These are phyloP conservation scores for Poecilia latipinna DNA, from an alignment of 2,113 vertebrate species.

Conservation along the genomic window DNA sequence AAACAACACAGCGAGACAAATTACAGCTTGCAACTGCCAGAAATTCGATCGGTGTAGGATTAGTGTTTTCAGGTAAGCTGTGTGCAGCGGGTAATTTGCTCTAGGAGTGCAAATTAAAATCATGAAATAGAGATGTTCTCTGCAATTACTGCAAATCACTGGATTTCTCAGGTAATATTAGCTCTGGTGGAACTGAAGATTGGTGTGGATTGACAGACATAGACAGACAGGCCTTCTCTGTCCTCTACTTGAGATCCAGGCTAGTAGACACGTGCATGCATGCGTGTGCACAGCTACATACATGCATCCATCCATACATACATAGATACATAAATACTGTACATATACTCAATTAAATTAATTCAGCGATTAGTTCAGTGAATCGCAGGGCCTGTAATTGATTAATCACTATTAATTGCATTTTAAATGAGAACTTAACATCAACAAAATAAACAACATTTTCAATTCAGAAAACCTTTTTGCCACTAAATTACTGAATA, in stretches of 20 bases:
- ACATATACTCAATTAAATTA: too few relatives aligned
- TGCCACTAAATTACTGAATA: too few relatives aligned
- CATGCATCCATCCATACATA: too few relatives aligned
- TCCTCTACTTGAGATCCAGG: not conserved
- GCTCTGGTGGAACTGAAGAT: not conserved
- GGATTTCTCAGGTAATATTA: conserved; percentile 12
- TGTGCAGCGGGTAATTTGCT: conserved; percentile 31
- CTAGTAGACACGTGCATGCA: not conserved
- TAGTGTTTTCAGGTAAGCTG: conserved; percentile 30
- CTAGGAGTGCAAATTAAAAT: conserved; percentile 43
- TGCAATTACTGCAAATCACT: conserved; percentile 39
- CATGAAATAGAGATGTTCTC: conserved; percentile 11
- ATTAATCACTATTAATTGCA: too few relatives aligned
- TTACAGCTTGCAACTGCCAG: conserved; percentile 12
- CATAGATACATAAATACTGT: too few relatives aligned
- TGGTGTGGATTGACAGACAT: not conserved
- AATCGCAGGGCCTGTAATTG: too few relatives aligned
- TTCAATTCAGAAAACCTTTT: too few relatives aligned
- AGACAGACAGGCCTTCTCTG: not conserved
- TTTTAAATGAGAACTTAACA: too few relatives aligned
- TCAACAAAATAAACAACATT: too few relatives aligned
- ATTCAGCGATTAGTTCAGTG: too few relatives aligned
- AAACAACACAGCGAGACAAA: conserved; percentile 19
- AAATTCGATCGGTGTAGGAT: conserved; percentile 32
- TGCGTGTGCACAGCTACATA: too few relatives aligned